Percentiles rank a stretch among this genome's conserved stretches.
Conservation (phyloP, 1,140 invertebrate genomes). For the Daktulosphaira vitifoliae region DNA sequence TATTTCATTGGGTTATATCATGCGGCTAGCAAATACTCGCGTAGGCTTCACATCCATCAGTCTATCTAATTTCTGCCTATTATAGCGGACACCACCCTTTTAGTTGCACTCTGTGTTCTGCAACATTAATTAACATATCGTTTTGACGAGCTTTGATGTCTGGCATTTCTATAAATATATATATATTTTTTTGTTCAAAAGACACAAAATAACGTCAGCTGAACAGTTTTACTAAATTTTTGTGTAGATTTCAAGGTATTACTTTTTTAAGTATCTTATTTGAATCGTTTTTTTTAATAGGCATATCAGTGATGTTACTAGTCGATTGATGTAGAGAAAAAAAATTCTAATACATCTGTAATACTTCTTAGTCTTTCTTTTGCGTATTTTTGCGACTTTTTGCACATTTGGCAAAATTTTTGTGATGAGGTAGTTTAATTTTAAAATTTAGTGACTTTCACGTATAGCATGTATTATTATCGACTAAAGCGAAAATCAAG, state of each 20-base stretch:
- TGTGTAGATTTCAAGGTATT: background rate
- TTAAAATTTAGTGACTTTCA: constrained; percentile 5
- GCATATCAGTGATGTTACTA: too few relatives aligned
- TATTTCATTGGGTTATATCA: too few relatives aligned
- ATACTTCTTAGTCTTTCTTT: too few relatives aligned
- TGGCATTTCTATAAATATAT: too few relatives aligned
- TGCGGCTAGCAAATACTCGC: background rate
- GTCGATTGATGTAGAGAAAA: too few relatives aligned
- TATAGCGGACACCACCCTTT: background rate
- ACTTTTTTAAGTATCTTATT: too few relatives aligned
- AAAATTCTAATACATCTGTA: too few relatives aligned
- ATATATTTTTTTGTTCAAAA: too few relatives aligned
- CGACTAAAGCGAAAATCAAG: background rate
- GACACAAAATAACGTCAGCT: background rate
- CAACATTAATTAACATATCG: background rate
- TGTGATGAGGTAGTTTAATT: constrained; percentile 6
- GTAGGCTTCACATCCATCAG: background rate
- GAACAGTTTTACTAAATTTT: background rate
- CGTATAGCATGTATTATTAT: background rate
- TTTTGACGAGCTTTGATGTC: background rate
- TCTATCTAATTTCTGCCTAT: background rate
- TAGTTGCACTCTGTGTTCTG: background rate
- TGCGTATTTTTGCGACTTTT: too few relatives aligned
- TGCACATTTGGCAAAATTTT: background rate
- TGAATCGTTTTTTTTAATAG: too few relatives aligned